Percentiles rank a stretch among this genome's conserved stretches.
These are phyloP conservation scores for Nycticryphes semicollaris DNA, from an alignment of 2,113 vertebrate species.

Conservation along the genomic window DNA sequence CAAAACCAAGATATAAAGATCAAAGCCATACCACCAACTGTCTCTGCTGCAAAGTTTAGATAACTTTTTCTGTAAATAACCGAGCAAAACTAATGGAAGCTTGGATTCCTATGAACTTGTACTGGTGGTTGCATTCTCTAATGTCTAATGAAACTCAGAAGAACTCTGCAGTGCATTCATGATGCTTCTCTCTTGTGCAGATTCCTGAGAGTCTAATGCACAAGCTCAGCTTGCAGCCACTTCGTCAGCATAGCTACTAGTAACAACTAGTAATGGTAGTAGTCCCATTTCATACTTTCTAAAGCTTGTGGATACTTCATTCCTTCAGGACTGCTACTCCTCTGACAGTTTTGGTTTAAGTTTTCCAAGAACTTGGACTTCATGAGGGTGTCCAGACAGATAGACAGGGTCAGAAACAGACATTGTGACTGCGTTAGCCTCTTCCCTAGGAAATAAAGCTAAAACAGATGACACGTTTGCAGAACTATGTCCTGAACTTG, in stretches of 20 bases:
- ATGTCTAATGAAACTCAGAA: background rate
- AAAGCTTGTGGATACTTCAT: background rate
- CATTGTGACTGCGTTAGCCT: background rate
- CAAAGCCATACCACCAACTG: background rate
- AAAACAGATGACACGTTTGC: background rate
- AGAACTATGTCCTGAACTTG: background rate
- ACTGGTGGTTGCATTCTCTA: background rate
- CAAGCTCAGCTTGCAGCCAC: background rate
- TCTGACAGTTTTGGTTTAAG: background rate
- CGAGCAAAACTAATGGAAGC: background rate
- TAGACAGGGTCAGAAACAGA: background rate
- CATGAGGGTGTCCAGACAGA: background rate
- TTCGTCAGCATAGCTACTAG: background rate
- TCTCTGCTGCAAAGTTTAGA: background rate
- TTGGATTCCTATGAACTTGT: background rate
- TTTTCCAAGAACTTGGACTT: background rate
- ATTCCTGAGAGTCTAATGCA: fast-evolving
- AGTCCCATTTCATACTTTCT: background rate
- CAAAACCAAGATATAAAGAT: background rate
- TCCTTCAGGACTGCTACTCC: background rate
- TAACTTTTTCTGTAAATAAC: background rate
- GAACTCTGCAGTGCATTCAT: background rate
- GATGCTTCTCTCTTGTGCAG: background rate
- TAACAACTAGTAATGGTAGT: background rate
- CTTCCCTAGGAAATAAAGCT: background rate